A percentile compares a stretch with the other conserved stretches of the same genome.
Conservation (phyloP, 2,113 vertebrate genomes). For the Struthidea cinerea region DNA sequence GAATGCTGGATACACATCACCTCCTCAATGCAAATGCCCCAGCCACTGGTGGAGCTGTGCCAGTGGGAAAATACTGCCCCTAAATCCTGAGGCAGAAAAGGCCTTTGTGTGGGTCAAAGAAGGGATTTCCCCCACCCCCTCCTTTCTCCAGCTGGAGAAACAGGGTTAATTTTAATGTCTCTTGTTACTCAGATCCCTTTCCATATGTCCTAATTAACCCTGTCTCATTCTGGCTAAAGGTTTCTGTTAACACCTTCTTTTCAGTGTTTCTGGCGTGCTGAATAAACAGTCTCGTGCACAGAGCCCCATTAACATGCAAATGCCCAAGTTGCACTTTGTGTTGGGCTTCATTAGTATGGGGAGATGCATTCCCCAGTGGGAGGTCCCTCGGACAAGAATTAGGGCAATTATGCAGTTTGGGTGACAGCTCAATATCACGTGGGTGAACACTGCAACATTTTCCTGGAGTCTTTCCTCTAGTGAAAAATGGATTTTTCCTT, state of each 20-base stretch:
- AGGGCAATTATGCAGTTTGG: neutral
- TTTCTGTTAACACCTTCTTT: slow-evolving; percentile 53
- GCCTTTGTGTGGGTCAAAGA: neutral
- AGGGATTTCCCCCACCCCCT: neutral
- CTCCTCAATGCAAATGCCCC: neutral
- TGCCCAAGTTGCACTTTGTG: neutral
- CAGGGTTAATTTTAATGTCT: slow-evolving; percentile 26
- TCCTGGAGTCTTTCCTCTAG: neutral
- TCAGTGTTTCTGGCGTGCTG: neutral
- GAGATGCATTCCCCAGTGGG: slow-evolving; percentile 3
- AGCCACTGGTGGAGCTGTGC: neutral
- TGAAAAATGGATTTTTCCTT: neutral
- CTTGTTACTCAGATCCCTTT: slow-evolving; percentile 1
- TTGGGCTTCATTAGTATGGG: neutral
- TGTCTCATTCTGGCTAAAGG: neutral
- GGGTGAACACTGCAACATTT: neutral
- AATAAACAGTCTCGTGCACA: slow-evolving; percentile 8
- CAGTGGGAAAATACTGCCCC: slow-evolving; percentile 8
- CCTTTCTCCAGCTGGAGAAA: neutral
- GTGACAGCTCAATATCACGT: neutral
- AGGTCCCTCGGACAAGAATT: neutral
- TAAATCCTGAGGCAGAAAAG: neutral
- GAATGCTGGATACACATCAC: neutral
- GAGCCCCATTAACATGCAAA: slow-evolving; percentile 43
- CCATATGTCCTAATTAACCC: slow-evolving; percentile 41